A percentile compares a stretch with the other conserved stretches of the same genome.
phyloP scores from a whole-genome alignment of 2,113 vertebrate species.

The Albula glossodonta region DNA sequence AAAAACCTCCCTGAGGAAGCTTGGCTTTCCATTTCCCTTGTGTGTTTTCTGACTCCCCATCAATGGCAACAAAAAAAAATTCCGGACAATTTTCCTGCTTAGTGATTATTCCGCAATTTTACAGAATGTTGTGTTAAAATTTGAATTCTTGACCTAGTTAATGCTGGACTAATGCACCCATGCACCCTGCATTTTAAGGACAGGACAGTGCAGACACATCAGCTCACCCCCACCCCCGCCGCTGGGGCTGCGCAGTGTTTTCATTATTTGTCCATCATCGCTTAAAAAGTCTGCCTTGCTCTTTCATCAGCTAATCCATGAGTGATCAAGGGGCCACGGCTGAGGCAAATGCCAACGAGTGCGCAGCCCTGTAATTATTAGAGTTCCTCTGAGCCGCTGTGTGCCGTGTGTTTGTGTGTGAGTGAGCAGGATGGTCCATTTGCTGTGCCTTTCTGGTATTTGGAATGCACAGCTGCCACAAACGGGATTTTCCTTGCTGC shows the following conservation, averaged over 20 bases:
- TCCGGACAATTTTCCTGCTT: no score
- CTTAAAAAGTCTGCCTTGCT: neutral
- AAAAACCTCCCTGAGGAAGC: neutral
- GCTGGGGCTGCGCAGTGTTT: neutral
- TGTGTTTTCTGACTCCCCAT: no score
- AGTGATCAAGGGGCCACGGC: neutral
- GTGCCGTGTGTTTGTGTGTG: neutral
- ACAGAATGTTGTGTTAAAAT: no score
- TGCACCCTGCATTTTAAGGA: no score
- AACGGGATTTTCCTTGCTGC: neutral
- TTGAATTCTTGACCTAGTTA: no score
- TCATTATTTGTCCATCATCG: neutral
- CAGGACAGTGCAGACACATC: no score
- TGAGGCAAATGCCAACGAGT: neutral
- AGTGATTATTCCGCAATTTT: no score
- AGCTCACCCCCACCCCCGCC: no score
- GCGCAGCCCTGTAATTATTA: constrained; percentile 7
- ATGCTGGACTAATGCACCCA: no score
- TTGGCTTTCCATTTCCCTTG: neutral
- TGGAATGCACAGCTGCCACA: neutral
- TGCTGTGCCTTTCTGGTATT: neutral
- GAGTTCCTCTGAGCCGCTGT: neutral
- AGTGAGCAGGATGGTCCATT: neutral
- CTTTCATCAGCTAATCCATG: neutral
- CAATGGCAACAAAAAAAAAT: no score